Evolutionary conservation across 2,888 invertebrate genomes (phyloP).

Genomic region (Erebia palarica): DNA sequence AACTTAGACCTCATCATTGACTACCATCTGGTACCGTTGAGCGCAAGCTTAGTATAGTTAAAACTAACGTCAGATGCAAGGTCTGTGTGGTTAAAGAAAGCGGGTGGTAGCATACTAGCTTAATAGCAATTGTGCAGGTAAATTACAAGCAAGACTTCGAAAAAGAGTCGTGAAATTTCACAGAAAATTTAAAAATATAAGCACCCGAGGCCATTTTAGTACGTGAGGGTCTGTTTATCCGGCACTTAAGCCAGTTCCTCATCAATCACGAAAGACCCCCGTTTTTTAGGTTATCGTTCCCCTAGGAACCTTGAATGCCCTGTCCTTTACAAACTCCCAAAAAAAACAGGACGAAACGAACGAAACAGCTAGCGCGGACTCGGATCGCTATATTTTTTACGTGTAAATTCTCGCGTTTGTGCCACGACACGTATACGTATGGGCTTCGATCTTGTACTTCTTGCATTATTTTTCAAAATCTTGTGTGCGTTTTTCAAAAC

Average conservation of each 20-base stretch:
- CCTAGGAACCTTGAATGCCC: slow-evolving; percentile 42
- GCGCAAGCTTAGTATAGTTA: too few species aligned
- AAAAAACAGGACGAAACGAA: slow-evolving; percentile 58
- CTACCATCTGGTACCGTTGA: too few species aligned
- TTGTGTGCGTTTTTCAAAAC: slow-evolving; percentile 1
- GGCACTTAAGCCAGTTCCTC: slow-evolving; percentile 63
- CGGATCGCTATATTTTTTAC: slow-evolving; percentile 52
- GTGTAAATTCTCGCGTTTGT: slow-evolving; percentile 31
- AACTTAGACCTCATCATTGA: too few species aligned
- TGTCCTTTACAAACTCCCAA: slow-evolving; percentile 40
- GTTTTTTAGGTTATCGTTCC: slow-evolving; percentile 71
- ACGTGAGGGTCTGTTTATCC: slow-evolving; percentile 71
- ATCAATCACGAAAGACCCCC: slow-evolving; percentile 72
- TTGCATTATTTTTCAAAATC: slow-evolving; percentile 7
- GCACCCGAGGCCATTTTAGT: slow-evolving; percentile 67
- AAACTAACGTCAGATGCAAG: neutral
- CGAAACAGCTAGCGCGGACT: slow-evolving; percentile 50
- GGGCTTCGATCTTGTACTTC: neutral
- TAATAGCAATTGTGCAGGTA: too few species aligned
- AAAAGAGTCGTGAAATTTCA: slow-evolving; percentile 6
- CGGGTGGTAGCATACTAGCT: too few species aligned
- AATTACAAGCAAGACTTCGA: neutral
- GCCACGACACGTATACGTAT: neutral
- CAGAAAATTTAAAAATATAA: slow-evolving; percentile 36
- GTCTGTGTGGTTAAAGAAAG: neutral